Base-by-base conservation (phyloP, 2,888 invertebrate genomes). In the Anoplius nigerrimus region DNA sequence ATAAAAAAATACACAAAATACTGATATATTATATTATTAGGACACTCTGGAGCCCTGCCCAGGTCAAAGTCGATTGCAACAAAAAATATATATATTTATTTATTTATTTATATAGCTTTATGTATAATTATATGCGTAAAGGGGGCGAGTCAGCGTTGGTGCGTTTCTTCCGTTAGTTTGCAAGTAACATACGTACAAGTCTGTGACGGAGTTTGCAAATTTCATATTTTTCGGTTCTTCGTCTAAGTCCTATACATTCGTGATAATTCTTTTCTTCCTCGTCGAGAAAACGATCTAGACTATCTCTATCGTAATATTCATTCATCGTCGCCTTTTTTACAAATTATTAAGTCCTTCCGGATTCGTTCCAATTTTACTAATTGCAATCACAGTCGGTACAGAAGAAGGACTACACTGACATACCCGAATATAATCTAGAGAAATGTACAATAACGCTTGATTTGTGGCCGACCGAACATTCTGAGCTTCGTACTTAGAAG, bases 1-100 rank as follows among this genome's bases (percentile, higher is more conserved):
- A 82, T 84, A 84, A 82, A 84, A 82, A 85, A 81, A 84, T 84
- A 84, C 82, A 84, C 79, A 83, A 85, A 86, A 87, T 87, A 88
- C 84, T 86, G 85, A 85, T 84, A 84, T 82, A 84, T 82, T 82
- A 83, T 82, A 78, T 82, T 81, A 84, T 84, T 85, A 84, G 82
- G 81, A 83, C 76, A 80, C 76, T 76, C 82, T 85, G 85, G 86
- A 86, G 76, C 81, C 81, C 83, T 83, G 85, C 83, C 86, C 87
- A 86, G 84, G 79, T 84, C 83, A 79, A 84, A 85, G 80, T 86
- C 80, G 83, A 79, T 84, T 82, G 82, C 79, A 84, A 84, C 85
- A 85, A 84, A 79, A 85, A 80, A 83, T 82, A 84, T 80, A 80
- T 81, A 81, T 76, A 74, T 80, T 73, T 81, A 78, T 79, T 78